Evolutionary conservation across 2,113 vertebrate genomes (phyloP).

Genomic region (Phalacrocorax aristotelis): DNA sequence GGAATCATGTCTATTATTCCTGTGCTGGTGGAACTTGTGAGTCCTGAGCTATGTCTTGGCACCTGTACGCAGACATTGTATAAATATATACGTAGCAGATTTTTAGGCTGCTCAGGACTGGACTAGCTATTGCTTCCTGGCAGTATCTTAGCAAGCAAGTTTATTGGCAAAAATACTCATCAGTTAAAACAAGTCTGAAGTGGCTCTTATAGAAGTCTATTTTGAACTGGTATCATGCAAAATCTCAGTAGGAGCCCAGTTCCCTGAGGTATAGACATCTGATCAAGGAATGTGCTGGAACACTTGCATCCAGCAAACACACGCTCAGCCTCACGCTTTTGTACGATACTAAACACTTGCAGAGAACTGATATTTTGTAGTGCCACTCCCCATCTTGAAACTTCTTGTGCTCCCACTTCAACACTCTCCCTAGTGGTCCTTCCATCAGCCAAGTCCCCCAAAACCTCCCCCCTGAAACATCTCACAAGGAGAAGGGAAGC

Average conservation of each 20-base stretch:
- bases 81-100: not conserved
- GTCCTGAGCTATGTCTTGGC: not conserved
- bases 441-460: not conserved
- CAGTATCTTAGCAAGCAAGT: not conserved
- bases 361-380: not conserved
- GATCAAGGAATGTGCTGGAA: slow-evolving; percentile 13
- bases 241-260: not conserved
- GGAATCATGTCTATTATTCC: not conserved
- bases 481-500: not conserved
- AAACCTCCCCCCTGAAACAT: not conserved
- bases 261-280: not conserved
- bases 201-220: not conserved
- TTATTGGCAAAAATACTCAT: not conserved
- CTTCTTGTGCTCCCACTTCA: not conserved
- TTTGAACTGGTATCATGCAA: not conserved
- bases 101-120: not conserved
- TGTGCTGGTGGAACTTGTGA: not conserved
- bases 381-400: not conserved
- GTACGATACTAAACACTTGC: not conserved
- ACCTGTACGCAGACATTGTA: not conserved
- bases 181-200: not conserved
- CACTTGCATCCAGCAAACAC: not conserved
- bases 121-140: not conserved
- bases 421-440: not conserved
- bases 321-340: not conserved